Conservation (phyloP, 2,113 vertebrate species). For the Plestiodon gilberti region DNA sequence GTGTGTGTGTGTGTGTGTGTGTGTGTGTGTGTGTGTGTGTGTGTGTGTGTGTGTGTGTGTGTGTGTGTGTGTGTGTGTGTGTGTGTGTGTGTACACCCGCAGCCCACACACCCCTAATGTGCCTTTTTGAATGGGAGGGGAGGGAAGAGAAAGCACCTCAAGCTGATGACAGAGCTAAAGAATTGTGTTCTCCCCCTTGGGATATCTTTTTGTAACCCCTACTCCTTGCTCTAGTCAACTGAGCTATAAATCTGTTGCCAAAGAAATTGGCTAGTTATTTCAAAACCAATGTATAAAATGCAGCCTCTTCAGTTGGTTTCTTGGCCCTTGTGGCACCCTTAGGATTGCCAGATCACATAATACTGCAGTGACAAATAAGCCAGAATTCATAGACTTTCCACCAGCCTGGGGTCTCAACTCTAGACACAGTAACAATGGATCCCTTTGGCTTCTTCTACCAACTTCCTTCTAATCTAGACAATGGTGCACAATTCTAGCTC, state of each 20-base stretch:
- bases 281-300: neutral
- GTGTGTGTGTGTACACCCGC: too few relatives aligned
- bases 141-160: too few relatives aligned
- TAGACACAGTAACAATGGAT: neutral
- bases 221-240: neutral
- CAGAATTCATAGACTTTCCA: neutral
- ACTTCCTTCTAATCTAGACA: neutral
- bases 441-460: neutral
- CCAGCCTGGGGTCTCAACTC: neutral
- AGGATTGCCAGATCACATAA: neutral
- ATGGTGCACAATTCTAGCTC: too few relatives aligned
- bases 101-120: too few relatives aligned
- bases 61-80: too few relatives aligned
- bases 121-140: neutral
- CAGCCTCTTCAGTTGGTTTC: neutral
- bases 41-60: too few relatives aligned
- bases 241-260: neutral
- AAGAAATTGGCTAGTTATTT: neutral
- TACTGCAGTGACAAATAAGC: neutral
- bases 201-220: neutral
- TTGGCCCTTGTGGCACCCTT: neutral
- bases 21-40: too few relatives aligned
- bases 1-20: too few relatives aligned
- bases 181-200: neutral
- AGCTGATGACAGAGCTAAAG: neutral